Base-by-base conservation (phyloP, 2,113 vertebrate genomes). In the Lucifuga dentata region DNA sequence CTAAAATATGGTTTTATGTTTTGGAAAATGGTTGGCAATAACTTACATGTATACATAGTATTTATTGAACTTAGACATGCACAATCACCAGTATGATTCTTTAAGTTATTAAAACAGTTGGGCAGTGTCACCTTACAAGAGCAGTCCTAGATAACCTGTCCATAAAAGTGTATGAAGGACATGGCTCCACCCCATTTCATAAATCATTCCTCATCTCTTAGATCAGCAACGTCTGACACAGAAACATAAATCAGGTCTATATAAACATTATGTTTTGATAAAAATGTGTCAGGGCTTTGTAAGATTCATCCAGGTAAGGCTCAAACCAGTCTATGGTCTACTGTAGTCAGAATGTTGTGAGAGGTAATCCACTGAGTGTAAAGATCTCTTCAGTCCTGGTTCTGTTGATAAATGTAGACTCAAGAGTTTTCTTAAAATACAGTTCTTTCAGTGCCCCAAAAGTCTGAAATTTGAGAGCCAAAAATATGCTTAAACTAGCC, bases 221-320 rank as follows among this genome's bases (percentile, higher is more conserved):
- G 48, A 86, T 88, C 68, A 72, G 71, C 32, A 59, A 45, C 56
- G 43, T 73, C 61, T 72, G 78, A 84, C 81, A 75, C 81, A 61
- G 41, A 45, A 36, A 43, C 45, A 74, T 68, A 55, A 81, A 80
- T 78, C 78, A 68, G 44, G 48, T 85, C 74, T 85, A 77, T 79
- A 76, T 87, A 89, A 87, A 90, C 83, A 84, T 86, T 78, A 61
- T 63, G 50, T 75, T 12, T 60, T 49, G 36, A 17, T 64, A 32
- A 80, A 66, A 69, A 71, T 0, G 19, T 64, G 76, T 70, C 76
- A 56, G 52, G 29, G 57, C 26, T 44, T 2, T 20, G 59, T 13
- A 56, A 73, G 68, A 81, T 80, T 83, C 68, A 76, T 76, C 53
- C 36, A 60, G 65, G 48, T 24, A 78, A 64, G 53, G 77, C 65